Base-by-base conservation (phyloP, 2,113 vertebrate species). In the Pseudorhombus dupliciocellatus region DNA sequence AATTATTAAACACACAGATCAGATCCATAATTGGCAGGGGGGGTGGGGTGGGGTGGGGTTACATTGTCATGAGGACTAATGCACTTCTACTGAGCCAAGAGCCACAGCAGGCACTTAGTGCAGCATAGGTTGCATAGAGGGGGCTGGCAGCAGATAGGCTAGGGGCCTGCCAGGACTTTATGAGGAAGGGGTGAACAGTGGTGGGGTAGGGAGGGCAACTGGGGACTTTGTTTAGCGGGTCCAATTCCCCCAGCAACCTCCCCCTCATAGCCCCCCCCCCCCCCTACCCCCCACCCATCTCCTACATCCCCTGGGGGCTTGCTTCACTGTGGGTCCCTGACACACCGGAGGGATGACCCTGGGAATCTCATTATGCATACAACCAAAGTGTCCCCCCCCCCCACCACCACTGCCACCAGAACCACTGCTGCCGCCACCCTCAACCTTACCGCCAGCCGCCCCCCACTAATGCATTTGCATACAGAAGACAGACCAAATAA, bases 401-500 rank as follows among this genome's bases (percentile, higher is more conserved):
- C 70, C 70, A 26, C 50, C 51, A 7, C 79, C 50, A 30, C 62
- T 66, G 4, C 80, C 76, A 74, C 50, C 60, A 75, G 68, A 84
- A 57, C 75, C 79, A 84, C 58, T 53, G n/a, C 71, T 44, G 24
- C 73, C 84, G 25, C 83, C 76, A 79, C 73, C 86, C 67, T 73
- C 73, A 83, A 71, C 86, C 83, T 76, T 56, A 66, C 80, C 31
- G 51, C 73, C 73, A 70, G 46, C 84, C 61, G 14, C 77, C 84
- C 81, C 81, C 82, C 68, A 84, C 88, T 81, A 84, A 74, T 52
- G 78, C 87, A 94, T 94, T 93, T 94, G 91, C 93, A 94, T 94
- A 92, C 91, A 92, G 92, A 93, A 93, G 92, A 93, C 92, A 93
- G 92, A 91, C 92, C 92, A 93, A 94, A 94, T 93, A 93, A 93